Evolutionary conservation across 2,113 vertebrate genomes (phyloP).

Genomic region (Parus major): DNA sequence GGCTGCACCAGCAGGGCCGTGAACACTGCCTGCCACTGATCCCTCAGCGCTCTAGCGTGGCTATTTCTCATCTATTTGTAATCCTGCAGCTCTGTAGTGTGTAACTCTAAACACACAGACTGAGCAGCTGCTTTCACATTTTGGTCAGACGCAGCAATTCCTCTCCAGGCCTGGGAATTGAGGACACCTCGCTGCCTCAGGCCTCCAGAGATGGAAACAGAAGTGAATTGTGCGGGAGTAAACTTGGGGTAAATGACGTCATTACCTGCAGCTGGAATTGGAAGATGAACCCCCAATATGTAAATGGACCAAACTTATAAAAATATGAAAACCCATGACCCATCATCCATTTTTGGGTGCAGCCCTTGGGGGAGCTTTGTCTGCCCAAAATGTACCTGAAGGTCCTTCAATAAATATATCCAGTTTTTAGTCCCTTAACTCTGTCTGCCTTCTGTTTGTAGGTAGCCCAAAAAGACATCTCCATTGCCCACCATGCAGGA

Average conservation of each 20-base stretch:
- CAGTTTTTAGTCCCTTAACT: background rate
- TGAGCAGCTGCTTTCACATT: background rate
- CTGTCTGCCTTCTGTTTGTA: background rate
- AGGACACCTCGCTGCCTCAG: background rate
- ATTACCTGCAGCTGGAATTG: background rate
- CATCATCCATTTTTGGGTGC: background rate
- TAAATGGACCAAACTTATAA: background rate
- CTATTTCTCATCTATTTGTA: background rate
- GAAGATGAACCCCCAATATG: background rate
- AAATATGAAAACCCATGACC: background rate
- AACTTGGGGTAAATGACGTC: background rate
- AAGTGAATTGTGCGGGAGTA: background rate
- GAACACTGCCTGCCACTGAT: background rate
- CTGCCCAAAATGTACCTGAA: background rate
- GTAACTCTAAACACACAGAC: accelerated
- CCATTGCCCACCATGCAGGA: accelerated
- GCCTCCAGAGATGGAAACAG: background rate
- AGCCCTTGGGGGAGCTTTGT: background rate
- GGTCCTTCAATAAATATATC: background rate
- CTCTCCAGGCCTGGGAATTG: background rate
- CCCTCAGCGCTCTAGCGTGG: background rate
- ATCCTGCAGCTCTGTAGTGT: background rate
- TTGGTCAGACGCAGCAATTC: background rate
- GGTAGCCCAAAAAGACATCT: background rate
- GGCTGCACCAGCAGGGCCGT: too few relatives aligned